Base-by-base conservation (phyloP, 2,113 vertebrate genomes). In the Butorides virescens region DNA sequence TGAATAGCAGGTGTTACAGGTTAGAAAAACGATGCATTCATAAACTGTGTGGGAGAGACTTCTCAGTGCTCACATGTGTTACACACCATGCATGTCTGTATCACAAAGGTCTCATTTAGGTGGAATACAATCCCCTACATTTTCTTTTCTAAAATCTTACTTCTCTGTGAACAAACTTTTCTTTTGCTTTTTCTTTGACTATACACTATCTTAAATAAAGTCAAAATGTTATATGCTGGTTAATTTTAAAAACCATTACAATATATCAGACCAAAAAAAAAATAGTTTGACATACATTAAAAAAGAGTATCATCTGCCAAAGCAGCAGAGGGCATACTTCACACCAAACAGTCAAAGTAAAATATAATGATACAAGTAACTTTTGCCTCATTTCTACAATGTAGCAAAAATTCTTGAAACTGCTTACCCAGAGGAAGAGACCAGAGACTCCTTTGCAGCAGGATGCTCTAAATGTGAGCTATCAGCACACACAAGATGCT, bases 1-100 rank as follows among this genome's bases (percentile, higher is more conserved):
- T 87, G 94, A 92, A n/a, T 10, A 96, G 92, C 96, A 96, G 89
- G 96, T 95, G 94, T 90, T 93, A 87, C 96, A 90, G 86, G 92
- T 95, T 94, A 58, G 39, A 70, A 77, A 76, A 84, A 36, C 5
- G 10, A 85, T 63, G 56, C 66, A 75, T 89, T 92, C 63, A 93
- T 71, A 55, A 81, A 72, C 25, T 26, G 29, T 82, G 88, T 94
- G 84, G 91, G 92, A 97, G 86, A 89, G 58, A 78, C 49, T 85
- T 89, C 68, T 81, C 66, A 20, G 62, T 12, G 42, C 89, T 87
- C 92, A 52, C 58, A 59, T 50, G 62, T 12, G 18, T 53, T 53
- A 62, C 25, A 32, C 8, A 86, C n/a, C 3, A 3, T 27, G 25
- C 37, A 68, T 3, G n/a, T 18, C 62, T 62, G 30, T 37, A 92